Evolutionary conservation across 2,888 invertebrate genomes (phyloP), one percentile per base, ranked within the genome.

Genomic region (Himalopsyche anomala): DNA sequence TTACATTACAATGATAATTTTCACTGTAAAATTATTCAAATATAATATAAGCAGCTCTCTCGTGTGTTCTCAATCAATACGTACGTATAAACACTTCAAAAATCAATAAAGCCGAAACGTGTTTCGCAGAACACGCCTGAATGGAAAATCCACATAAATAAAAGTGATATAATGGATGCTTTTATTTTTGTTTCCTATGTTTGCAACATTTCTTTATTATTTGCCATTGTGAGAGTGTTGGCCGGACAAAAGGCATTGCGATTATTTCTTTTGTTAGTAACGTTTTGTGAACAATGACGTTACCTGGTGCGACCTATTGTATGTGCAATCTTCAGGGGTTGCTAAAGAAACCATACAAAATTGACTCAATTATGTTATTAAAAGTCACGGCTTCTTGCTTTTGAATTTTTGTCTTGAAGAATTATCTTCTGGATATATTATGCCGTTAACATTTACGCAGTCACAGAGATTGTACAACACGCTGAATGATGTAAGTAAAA

Each of bases 161-260:
- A 80, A 87, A 80, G 82, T 69, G 84, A 86, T 86, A 87, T 87
- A 87, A 88, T 87, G 85, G 82, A 40, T 12, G 81, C 83, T 85
- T 88, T 88, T 87, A 88, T 88, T 87, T 87, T 87, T 87, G 87
- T 88, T 87, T 87, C 86, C 81, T 85, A 87, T 88, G 88, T 88
- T 88, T 88, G 88, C 88, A 88, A 88, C 88, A 85, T 88, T 87
- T 87, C 87, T 86, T 85, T 84, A 87, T 88, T 87, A 84, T 86
- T 80, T 45, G 84, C 81, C 85, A 83, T 88, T 88, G 88, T 88
- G 86, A 55, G 62, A 85, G 82, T 81, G 82, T 80, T 83, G 84
- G 86, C 81, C 84, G 87, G 86, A 88, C 87, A 88, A 88, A 87
- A 82, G 87, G n/a, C 86, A 83, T 55, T 87, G 88, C 87, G 88